Evolutionary conservation across 2,113 vertebrate species (phyloP).

Genomic region (Menura novaehollandiae): DNA sequence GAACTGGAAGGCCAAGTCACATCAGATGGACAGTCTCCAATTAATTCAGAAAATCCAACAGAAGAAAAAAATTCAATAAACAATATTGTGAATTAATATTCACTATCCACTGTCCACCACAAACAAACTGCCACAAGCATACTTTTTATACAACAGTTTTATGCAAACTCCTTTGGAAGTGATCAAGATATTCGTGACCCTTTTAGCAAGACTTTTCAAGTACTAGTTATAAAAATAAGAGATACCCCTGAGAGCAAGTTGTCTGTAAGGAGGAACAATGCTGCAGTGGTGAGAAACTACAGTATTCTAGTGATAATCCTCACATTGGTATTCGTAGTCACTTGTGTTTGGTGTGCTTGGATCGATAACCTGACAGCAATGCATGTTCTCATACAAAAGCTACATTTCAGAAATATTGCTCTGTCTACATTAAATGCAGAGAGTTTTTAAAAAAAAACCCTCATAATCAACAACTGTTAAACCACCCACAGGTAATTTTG

Average conservation of each 20-base stretch:
- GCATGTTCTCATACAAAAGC: background rate
- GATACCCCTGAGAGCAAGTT: background rate
- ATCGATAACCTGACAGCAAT: background rate
- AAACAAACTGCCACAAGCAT: background rate
- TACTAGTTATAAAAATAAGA: background rate
- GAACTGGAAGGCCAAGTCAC: background rate
- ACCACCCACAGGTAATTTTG: background rate
- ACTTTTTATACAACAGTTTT: background rate
- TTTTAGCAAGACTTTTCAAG: background rate
- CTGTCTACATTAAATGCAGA: background rate
- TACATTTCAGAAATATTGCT: background rate
- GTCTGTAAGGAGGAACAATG: background rate
- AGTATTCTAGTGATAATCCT: background rate
- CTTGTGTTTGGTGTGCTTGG: background rate
- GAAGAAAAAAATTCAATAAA: background rate
- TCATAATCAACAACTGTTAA: background rate
- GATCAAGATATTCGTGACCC: rapidly evolving
- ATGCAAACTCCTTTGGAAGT: background rate
- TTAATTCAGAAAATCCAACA: background rate
- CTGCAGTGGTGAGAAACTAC: background rate
- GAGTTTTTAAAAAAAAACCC: background rate
- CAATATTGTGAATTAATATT: background rate
- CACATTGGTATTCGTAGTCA: background rate
- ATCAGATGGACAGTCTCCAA: background rate
- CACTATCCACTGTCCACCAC: background rate